Percentiles rank a stretch among this genome's conserved stretches.
phyloP scores from a whole-genome alignment of 2,113 vertebrate species.

The Scortum barcoo region DNA sequence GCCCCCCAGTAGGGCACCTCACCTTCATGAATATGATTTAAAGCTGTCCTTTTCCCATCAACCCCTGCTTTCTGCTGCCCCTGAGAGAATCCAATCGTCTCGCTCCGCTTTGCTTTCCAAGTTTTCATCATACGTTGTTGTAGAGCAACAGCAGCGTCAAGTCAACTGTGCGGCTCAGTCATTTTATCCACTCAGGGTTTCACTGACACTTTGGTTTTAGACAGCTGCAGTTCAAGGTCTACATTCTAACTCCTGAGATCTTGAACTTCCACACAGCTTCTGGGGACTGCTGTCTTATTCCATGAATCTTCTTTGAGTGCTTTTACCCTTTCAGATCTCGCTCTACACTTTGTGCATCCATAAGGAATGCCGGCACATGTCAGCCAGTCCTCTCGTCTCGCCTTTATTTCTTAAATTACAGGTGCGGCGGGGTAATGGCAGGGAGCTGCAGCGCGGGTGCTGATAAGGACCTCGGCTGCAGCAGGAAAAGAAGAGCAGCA shows the following conservation, averaged over 20 bases:
- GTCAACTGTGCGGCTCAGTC: not conserved
- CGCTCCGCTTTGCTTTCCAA: not conserved
- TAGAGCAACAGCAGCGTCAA: not conserved
- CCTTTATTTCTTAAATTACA: slow-evolving; percentile 8
- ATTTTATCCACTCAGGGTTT: slow-evolving; percentile 29
- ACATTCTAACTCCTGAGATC: slow-evolving; percentile 1
- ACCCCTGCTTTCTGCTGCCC: not conserved
- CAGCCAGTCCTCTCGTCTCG: not conserved
- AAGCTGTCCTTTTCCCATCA: not conserved
- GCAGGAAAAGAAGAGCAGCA: not conserved
- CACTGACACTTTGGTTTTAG: slow-evolving; percentile 1
- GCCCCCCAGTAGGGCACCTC: not conserved
- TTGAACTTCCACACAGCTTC: not conserved
- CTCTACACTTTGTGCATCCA: not conserved
- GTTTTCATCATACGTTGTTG: not conserved
- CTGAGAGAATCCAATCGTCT: not conserved
- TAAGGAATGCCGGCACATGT: not conserved
- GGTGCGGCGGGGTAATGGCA: not conserved
- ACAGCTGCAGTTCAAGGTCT: slow-evolving; percentile 7
- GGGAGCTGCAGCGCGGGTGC: slow-evolving; percentile 4
- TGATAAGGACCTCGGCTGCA: not conserved
- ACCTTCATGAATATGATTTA: not conserved
- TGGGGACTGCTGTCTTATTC: not conserved
- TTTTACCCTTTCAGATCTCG: not conserved
- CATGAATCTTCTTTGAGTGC: not conserved